Evolutionary conservation across 2,888 invertebrate genomes (phyloP).

Genomic region (Scaptomyza reducta): DNA sequence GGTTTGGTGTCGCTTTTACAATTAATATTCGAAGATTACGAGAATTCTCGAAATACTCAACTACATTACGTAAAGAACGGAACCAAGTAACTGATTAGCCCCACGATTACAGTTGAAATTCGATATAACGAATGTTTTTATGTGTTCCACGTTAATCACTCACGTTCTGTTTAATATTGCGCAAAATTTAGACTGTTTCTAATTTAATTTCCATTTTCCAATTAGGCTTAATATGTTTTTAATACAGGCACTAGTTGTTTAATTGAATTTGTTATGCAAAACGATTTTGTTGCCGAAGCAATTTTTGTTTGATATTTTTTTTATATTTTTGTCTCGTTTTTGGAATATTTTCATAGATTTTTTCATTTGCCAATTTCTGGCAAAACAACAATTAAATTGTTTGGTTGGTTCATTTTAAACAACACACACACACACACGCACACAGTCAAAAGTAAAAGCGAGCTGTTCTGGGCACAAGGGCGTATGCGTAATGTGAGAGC

Average conservation of each 20-base stretch:
- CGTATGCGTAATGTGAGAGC: conserved; percentile 39
- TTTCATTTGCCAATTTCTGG: conserved; percentile 18
- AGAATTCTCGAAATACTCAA: neutral
- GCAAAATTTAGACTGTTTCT: conserved; percentile 7
- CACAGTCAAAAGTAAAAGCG: neutral
- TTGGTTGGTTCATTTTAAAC: conserved; percentile 39
- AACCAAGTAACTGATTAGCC: no score
- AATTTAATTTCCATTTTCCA: conserved; percentile 53
- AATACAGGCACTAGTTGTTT: conserved; percentile 49
- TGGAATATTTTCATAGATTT: conserved; percentile 11
- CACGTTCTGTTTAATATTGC: neutral
- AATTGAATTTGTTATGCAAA: conserved; percentile 72
- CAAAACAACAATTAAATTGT: conserved; percentile 66
- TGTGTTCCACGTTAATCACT: neutral
- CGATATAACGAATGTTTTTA: no score
- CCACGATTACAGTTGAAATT: no score
- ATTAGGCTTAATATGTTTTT: conserved; percentile 64
- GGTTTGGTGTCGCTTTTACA: neutral
- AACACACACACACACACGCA: neutral
- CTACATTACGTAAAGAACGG: neutral
- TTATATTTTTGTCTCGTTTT: conserved; percentile 17
- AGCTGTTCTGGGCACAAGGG: conserved; percentile 11
- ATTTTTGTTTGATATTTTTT: conserved; percentile 17
- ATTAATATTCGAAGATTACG: neutral
- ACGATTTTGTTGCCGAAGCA: conserved; percentile 12